phyloP scores from a whole-genome alignment of 2,797 vertebrate species.

The Gymnodraco acuticeps region DNA sequence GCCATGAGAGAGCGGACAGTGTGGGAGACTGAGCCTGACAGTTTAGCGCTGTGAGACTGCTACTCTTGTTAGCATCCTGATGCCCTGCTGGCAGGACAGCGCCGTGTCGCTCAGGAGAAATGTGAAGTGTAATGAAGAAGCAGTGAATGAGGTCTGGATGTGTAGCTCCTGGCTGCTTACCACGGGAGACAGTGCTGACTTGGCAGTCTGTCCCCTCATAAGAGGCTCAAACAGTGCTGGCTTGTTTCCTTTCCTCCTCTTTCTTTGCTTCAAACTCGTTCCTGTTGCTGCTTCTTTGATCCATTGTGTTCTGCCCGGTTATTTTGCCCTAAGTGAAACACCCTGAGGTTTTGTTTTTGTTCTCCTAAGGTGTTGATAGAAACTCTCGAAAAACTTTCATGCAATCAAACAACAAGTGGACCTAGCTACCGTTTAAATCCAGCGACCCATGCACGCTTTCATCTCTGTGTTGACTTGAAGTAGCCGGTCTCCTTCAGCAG shows the following conservation, averaged over 20 bases:
- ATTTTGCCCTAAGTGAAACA: conserved; percentile 30
- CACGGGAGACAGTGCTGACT: conserved; percentile 65
- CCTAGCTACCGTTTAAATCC: conserved; percentile 22
- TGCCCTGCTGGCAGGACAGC: conserved; percentile 52
- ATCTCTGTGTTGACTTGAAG: conserved; percentile 48
- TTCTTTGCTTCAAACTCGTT: conserved; percentile 37
- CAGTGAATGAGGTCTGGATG: conserved; percentile 56
- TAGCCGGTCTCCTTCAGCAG: conserved; percentile 36
- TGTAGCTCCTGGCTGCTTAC: conserved; percentile 43
- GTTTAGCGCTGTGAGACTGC: conserved; percentile 49
- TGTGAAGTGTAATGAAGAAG: conserved; percentile 61
- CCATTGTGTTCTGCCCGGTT: conserved; percentile 34
- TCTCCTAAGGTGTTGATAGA: conserved; percentile 24
- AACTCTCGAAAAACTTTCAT: not conserved
- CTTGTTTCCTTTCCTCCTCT: conserved; percentile 41
- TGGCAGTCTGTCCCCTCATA: conserved; percentile 66
- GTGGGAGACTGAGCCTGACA: conserved; percentile 34
- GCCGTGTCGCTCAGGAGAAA: conserved; percentile 46
- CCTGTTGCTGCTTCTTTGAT: conserved; percentile 28
- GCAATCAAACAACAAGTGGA: conserved; percentile 24
- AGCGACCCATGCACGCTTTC: conserved; percentile 32
- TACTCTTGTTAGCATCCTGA: conserved; percentile 61
- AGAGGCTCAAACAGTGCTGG: conserved; percentile 51
- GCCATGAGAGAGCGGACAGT: conserved; percentile 31
- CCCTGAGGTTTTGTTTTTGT: conserved; percentile 37